A percentile compares a stretch with the other conserved stretches of the same genome.
These are phyloP conservation scores for Clarias laeviceps DNA, from an alignment of 2,797 vertebrate species.

Conservation along the genomic window DNA sequence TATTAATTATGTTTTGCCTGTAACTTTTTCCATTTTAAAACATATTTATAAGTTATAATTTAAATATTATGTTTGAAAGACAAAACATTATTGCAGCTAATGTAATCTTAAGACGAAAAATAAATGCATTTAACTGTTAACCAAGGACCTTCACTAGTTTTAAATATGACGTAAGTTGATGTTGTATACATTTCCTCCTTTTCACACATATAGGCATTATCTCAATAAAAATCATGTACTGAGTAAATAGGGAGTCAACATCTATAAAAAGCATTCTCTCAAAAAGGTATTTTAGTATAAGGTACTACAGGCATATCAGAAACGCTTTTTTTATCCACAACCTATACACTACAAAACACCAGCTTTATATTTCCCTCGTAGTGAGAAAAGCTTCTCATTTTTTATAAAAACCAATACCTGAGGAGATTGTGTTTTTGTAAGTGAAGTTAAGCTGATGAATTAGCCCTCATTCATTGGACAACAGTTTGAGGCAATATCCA, in stretches of 20 bases:
- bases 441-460: conserved; percentile 98
- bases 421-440: conserved; percentile 70
- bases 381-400: conserved; percentile 37
- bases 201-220: not conserved
- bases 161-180: not conserved
- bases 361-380: conserved; percentile 29
- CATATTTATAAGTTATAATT: conserved; percentile 52
- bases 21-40: not conserved
- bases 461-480: conserved; percentile 98
- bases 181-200: not conserved
- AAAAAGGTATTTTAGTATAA: not conserved
- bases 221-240: not conserved
- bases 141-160: not conserved
- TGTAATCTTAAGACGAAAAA: conserved; percentile 50
- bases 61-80: conserved; percentile 65
- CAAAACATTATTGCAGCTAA: conserved; percentile 37
- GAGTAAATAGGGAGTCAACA: not conserved
- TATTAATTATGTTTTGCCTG: conserved; percentile 61
- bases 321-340: conserved; percentile 18
- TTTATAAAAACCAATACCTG: conserved; percentile 44
- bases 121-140: conserved; percentile 41
- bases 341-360: conserved; percentile 1
- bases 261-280: not conserved
- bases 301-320: conserved; percentile 6
- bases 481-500: conserved; percentile 87